These are phyloP conservation scores for Callocephalon fimbriatum DNA, from an alignment of 2,113 vertebrate genomes.

Conservation along the genomic window DNA sequence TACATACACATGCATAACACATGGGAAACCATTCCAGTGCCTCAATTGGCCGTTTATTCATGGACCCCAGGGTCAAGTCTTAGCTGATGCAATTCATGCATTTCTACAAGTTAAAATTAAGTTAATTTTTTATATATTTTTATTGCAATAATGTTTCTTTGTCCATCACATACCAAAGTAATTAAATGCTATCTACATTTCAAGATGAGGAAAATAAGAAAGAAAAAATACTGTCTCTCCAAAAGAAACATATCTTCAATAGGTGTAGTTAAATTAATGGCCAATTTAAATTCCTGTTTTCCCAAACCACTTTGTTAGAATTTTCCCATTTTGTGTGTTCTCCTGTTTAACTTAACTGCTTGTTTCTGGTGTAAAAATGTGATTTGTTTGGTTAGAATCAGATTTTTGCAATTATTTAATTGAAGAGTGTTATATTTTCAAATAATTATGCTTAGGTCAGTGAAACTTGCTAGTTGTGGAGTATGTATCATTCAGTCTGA, in stretches of 20 bases:
- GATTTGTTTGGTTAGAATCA: neutral
- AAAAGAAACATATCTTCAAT: neutral
- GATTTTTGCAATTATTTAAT: neutral
- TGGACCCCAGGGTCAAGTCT: neutral
- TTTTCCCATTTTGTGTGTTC: neutral
- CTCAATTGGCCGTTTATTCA: accelerated
- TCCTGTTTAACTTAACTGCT: neutral
- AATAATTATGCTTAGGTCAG: neutral
- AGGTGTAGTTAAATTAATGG: neutral
- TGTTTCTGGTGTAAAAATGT: neutral
- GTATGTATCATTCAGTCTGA: neutral
- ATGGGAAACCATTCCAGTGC: accelerated
- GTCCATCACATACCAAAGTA: neutral
- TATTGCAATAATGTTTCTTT: neutral
- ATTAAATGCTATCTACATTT: neutral
- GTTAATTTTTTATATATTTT: neutral
- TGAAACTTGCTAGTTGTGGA: neutral
- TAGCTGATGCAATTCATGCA: accelerated
- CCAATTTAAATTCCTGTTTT: neutral
- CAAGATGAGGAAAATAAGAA: neutral
- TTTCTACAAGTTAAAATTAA: neutral
- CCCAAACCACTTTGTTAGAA: neutral
- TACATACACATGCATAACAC: accelerated
- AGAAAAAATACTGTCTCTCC: neutral
- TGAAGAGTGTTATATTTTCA: neutral